Evolutionary conservation across 2,888 invertebrate species (phyloP), one percentile per base, ranked within the genome.

Genomic region (Periphyllus acericola): DNA sequence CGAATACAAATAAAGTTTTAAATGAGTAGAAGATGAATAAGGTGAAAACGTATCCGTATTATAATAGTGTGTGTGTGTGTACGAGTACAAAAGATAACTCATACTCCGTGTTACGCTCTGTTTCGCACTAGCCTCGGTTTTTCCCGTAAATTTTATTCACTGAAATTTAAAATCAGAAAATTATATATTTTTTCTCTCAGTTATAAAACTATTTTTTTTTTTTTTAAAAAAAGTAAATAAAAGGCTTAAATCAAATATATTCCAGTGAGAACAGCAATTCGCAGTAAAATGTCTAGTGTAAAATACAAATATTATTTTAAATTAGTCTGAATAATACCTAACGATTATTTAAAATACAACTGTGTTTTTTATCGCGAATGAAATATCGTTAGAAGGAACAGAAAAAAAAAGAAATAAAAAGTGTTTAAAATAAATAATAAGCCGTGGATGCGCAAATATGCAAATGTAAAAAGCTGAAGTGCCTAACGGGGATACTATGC

Each of bases 241-340:
- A 55, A 21, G 14, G 60, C 60, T 25, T 60, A 25, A 21, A 60
- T 25, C 25, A 40, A 29, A 46, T 34, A 55, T 55, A 55, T 25
- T 34, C 4, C 17, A 79, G 34, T 60, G 14, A 5, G 25, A 75
- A 40, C 29, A 14, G 21, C 25, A 60, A 21, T 60, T 75, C 40
- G 5, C n/a, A 46, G 52, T 52, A 75, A 17, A 75, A 32, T 76
- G 6, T 76, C 14, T 19, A 40, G 11, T 40, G 60, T 60, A 60
- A 79, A 46, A 80, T 80, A 80, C 19, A 40, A 66, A 80, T 66
- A 80, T 66, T 66, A n/a, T 66, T 68, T 66, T 80, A 40, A 66
- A 80, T 66, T 66, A 29, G n/a, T 19, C 66, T 40, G n/a, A 80
- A 80, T 40, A 80, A 66, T 25, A 29, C 25, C n/a, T 80, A 36